A percentile compares a stretch with the other conserved stretches of the same genome.
phyloP scores from a whole-genome alignment of 2,113 vertebrate species.

The Neolamprologus ventralis region DNA sequence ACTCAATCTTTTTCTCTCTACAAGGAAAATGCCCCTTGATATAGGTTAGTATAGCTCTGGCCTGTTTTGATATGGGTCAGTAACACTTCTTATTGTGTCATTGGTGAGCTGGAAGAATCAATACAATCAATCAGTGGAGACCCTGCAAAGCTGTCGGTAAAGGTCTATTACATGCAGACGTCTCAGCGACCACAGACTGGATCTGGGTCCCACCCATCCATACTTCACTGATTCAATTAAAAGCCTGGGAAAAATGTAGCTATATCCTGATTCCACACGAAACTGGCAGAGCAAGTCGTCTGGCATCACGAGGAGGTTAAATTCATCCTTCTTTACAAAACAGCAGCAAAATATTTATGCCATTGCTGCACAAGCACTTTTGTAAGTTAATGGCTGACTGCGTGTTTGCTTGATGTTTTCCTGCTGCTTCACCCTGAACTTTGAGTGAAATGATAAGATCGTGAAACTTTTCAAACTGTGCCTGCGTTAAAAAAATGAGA shows the following conservation, averaged over 20 bases:
- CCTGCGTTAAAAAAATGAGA: not conserved
- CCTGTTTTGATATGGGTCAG: slow-evolving; percentile 33
- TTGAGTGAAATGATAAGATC: slow-evolving; percentile 54
- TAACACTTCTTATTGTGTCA: slow-evolving; percentile 45
- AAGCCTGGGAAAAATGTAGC: slow-evolving; percentile 9
- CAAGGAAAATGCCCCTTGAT: not conserved
- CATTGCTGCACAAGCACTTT: slow-evolving; percentile 57
- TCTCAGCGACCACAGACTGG: slow-evolving; percentile 44
- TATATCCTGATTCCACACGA: slow-evolving; percentile 21
- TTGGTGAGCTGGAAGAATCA: slow-evolving; percentile 50
- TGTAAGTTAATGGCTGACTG: slow-evolving; percentile 58
- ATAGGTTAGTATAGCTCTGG: slow-evolving; percentile 8
- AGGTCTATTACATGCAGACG: slow-evolving; percentile 48
- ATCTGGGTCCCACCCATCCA: slow-evolving; percentile 36
- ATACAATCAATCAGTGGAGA: slow-evolving; percentile 52
- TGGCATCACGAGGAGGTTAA: slow-evolving; percentile 21
- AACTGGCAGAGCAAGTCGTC: slow-evolving; percentile 14
- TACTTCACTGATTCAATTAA: slow-evolving; percentile 63
- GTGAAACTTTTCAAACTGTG: slow-evolving; percentile 23
- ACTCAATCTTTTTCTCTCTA: not conserved
- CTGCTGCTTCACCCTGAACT: slow-evolving; percentile 28
- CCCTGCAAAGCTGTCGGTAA: slow-evolving; percentile 44
- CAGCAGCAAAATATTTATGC: slow-evolving; percentile 38
- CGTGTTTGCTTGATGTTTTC: slow-evolving; percentile 52
- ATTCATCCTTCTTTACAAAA: slow-evolving; percentile 48